Evolutionary conservation across 92 coral and sea anemone species (phyloP), one percentile per base, ranked within the genome.

Genomic region (Phenganax marumi): DNA sequence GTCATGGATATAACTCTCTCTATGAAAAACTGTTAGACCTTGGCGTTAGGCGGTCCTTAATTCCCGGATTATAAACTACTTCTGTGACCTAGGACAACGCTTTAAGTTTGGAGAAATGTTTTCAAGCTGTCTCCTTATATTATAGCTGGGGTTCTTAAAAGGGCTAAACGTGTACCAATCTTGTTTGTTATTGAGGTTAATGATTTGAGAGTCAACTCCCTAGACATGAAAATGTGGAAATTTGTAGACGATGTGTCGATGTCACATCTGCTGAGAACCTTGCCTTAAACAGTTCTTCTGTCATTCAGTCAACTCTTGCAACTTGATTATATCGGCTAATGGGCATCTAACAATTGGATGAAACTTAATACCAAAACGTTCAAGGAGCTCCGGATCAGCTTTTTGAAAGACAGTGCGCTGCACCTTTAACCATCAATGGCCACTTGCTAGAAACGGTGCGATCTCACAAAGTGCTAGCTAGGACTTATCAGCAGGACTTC

Each of bases 361-460:
- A n/a, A n/a, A n/a, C n/a, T n/a, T n/a, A n/a, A 73, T 49, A 39
- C 78, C 43, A 73, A 73, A 73, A 73, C 43, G 49, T 73, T 53
- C 78, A 73, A 73, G 19, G 78, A 73, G 49, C 60, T 73, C 14
- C 12, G 26, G n/a, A 49, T 73, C 11, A 39, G 55, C 25, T 73
- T 73, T 17, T 56, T 70, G 6, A 1, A 49, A n/a, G 12, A 76
- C 50, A 53, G 18, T 13, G 66, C 47, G 39, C 48, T 50, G 60
- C 52, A 48, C 79, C 79, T 0, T 58, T 89, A 47, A 58, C 39
- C 21, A 77, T 89, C 12, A 55, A 86, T n/a, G 70, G 33, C 61
- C 89, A 60, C 21, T 33, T 11, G 13, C 68, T 89, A 16, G 77
- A 72, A 72, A 39, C 55, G 25, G 77, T 19, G 24, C 23, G 12